phyloP scores from a whole-genome alignment of 2,797 vertebrate genomes.

The Fundulus diaphanus region DNA sequence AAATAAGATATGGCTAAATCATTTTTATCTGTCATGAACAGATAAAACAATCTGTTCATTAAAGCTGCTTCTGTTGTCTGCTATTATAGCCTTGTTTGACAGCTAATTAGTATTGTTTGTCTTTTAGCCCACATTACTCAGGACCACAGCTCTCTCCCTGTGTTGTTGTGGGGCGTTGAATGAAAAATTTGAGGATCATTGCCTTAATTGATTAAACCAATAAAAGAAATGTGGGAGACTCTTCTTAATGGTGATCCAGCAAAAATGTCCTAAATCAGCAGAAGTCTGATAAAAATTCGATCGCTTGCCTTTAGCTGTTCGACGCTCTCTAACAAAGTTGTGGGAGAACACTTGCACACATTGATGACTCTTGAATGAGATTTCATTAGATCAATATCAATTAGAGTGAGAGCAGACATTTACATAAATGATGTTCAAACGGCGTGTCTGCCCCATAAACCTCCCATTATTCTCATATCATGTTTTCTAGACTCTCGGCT shows the following conservation, averaged over 20 bases:
- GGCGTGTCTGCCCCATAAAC: constrained; percentile 61
- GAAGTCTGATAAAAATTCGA: constrained; percentile 33
- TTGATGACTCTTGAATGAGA: constrained; percentile 53
- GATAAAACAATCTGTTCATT: not conserved
- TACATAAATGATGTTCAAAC: constrained; percentile 70
- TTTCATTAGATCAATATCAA: constrained; percentile 66
- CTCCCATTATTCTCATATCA: constrained; percentile 65
- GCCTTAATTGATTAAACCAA: not conserved
- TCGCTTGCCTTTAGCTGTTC: constrained; percentile 42
- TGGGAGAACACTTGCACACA: constrained; percentile 44
- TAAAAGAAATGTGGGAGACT: not conserved
- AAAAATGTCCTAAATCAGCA: constrained; percentile 14
- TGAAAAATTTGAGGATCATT: not conserved
- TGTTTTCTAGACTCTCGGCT: constrained; percentile 53
- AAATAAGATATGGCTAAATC: too few relatives aligned
- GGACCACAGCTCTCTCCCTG: not conserved
- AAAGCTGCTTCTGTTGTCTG: not conserved
- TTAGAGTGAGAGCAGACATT: constrained; percentile 69
- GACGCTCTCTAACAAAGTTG: constrained; percentile 62
- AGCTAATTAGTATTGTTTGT: not conserved
- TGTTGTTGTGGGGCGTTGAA: not conserved
- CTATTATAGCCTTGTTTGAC: too few relatives aligned
- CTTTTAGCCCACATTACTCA: not conserved
- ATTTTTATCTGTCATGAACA: not conserved
- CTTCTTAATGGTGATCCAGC: not conserved